Evolutionary conservation across 2,113 vertebrate genomes (phyloP).

Genomic region (Hylia prasina): DNA sequence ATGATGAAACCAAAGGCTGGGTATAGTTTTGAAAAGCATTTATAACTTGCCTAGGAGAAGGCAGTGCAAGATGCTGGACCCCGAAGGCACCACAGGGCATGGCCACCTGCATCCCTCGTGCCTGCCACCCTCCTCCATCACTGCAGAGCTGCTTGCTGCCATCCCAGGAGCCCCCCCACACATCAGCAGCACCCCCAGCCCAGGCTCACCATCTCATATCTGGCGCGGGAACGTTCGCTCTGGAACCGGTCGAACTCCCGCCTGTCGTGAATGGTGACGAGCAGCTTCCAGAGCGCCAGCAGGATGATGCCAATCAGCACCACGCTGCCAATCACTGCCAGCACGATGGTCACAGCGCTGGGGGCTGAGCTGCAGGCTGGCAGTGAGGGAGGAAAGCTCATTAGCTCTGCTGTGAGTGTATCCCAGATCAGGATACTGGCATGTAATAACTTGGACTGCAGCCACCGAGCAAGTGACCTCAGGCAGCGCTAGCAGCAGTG

Average conservation of each 20-base stretch:
- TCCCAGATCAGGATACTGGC: fast-evolving
- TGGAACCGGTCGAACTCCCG: slow-evolving; percentile 91
- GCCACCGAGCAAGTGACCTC: not conserved
- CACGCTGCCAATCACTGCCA: slow-evolving; percentile 89
- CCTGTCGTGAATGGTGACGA: slow-evolving; percentile 92
- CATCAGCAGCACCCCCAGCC: not conserved
- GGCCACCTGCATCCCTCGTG: fast-evolving
- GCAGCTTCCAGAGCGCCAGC: slow-evolving; percentile 89
- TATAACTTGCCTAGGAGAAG: not conserved
- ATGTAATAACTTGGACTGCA: not conserved
- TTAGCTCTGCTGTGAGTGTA: not conserved
- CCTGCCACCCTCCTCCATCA: not conserved
- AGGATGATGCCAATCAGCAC: slow-evolving; percentile 85
- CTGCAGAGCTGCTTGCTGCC: not conserved
- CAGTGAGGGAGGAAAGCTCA: not conserved
- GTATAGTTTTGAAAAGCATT: not conserved
- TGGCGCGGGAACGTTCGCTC: slow-evolving; percentile 87
- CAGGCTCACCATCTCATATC: slow-evolving; percentile 90
- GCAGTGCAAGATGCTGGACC: fast-evolving
- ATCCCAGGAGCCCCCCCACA: fast-evolving
- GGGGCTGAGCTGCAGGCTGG: slow-evolving; percentile 85
- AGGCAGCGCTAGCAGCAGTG: not conserved
- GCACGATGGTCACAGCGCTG: slow-evolving; percentile 80
- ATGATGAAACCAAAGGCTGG: not conserved
- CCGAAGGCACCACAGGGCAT: not conserved